These are phyloP conservation scores for Phaenicophaeus curvirostris DNA, from an alignment of 2,797 vertebrate genomes.

Conservation along the genomic window DNA sequence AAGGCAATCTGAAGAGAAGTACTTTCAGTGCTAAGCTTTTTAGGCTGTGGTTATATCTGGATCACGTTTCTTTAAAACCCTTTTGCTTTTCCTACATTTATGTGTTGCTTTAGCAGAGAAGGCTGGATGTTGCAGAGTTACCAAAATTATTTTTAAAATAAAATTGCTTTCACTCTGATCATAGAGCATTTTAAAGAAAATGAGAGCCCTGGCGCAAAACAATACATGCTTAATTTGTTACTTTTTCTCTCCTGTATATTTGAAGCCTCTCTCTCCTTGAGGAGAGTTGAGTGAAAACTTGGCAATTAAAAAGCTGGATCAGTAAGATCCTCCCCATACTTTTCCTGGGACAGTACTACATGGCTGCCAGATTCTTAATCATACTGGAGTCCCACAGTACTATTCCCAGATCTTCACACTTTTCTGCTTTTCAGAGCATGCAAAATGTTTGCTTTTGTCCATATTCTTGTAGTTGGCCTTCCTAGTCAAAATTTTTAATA, in stretches of 20 bases:
- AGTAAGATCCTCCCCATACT: neutral
- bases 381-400: neutral
- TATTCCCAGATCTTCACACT: neutral
- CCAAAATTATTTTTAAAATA: neutral
- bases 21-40: neutral
- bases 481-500: neutral
- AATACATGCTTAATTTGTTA: neutral
- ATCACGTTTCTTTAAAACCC: neutral
- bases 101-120: neutral
- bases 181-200: too few relatives aligned
- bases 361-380: neutral
- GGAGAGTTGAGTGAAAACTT: neutral
- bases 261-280: neutral
- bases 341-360: neutral
- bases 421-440: neutral
- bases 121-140: neutral
- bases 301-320: neutral
- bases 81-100: neutral
- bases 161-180: neutral
- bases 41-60: neutral
- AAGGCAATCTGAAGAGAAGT: neutral
- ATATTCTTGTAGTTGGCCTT: neutral
- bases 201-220: neutral
- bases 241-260: neutral
- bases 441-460: neutral